Evolutionary conservation across 2,113 vertebrate genomes (phyloP), one percentile per base, ranked within the genome.

Genomic region (Cyphomyrus discorhynchus): DNA sequence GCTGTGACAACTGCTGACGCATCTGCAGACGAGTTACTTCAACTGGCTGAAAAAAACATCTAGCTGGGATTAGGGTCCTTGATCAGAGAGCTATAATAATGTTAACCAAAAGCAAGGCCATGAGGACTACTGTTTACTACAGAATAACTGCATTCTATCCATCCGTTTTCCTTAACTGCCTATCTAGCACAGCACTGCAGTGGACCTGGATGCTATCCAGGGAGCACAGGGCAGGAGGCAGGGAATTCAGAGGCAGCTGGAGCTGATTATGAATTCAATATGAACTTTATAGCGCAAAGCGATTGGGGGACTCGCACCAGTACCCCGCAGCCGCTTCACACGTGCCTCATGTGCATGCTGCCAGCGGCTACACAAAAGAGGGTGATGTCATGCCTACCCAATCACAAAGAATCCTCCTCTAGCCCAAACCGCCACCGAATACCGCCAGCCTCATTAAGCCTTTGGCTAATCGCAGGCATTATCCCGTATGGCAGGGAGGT

Each of bases 401-500:
- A 96, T 96, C 93, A 96, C 95, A 96, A 80, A 88, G 92, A 91
- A 91, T 93, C 92, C 92, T 94, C 92, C 91, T 91, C 92, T 91
- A 45, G 93, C 93, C 92, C 92, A 94, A 92, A 45, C 84, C 88
- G 88, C 66, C 90, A 66, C 91, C 92, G 93, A 95, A 95, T 95
- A 94, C 96, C 96, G 96, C 96, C 96, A 96, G 95, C 96, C 96
- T 96, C 95, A 96, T 95, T 96, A 95, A 95, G 96, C 93, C 94
- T 94, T 95, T 96, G 95, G 96, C 97, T 97, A 97, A 97, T 97
- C 95, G 92, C 95, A 91, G 93, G 95, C 95, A 95, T 97, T 97
- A 97, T 97, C 96, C 95, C 96, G 95, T 95, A 95, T 96, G 95
- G 92, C 92, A 92, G 92, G 70, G 92, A 94, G 90, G 95, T 94